A percentile compares a stretch with the other conserved stretches of the same genome.
Conservation (phyloP, 2,797 vertebrate species). For the Rhinella marina region DNA sequence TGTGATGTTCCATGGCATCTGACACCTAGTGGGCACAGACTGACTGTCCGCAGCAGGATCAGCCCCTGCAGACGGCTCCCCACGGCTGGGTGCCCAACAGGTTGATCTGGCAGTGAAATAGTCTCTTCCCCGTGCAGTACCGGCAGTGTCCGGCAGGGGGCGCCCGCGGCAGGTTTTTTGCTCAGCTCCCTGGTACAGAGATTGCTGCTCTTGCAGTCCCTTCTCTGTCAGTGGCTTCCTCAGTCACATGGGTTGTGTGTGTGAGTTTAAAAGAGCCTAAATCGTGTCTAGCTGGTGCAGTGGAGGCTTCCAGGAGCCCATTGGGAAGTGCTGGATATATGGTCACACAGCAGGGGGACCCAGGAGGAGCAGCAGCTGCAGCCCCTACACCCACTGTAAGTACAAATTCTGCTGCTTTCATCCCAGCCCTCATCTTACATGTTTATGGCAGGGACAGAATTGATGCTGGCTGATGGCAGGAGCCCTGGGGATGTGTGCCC, state of each 20-base stretch:
- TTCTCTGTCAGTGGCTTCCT: conserved; percentile 53
- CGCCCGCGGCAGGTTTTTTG: not conserved
- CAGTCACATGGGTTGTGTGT: conserved; percentile 59
- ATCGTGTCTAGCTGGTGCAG: conserved; percentile 45
- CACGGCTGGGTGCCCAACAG: not conserved
- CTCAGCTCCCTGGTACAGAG: not conserved
- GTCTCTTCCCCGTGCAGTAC: not conserved
- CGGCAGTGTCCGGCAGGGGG: not conserved
- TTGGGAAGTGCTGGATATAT: conserved; percentile 52
- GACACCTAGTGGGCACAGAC: too few species aligned
- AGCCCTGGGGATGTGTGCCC: not conserved
- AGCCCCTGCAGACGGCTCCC: not conserved
- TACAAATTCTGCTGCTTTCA: not conserved
- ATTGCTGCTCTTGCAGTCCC: not conserved
- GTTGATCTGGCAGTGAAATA: conserved; percentile 42
- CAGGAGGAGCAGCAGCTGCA: not conserved
- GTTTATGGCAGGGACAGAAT: conserved; percentile 15
- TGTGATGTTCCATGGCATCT: too few species aligned
- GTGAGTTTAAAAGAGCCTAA: conserved; percentile 61
- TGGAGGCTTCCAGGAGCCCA: conserved; percentile 20
- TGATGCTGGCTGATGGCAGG: conserved; percentile 1
- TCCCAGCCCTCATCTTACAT: conserved; percentile 13
- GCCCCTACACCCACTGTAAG: conserved; percentile 40
- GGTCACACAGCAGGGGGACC: not conserved
- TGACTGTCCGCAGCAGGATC: not conserved